Evolutionary conservation across 2,113 vertebrate species (phyloP), one percentile per base, ranked within the genome.

Genomic region (Gila orcuttii): DNA sequence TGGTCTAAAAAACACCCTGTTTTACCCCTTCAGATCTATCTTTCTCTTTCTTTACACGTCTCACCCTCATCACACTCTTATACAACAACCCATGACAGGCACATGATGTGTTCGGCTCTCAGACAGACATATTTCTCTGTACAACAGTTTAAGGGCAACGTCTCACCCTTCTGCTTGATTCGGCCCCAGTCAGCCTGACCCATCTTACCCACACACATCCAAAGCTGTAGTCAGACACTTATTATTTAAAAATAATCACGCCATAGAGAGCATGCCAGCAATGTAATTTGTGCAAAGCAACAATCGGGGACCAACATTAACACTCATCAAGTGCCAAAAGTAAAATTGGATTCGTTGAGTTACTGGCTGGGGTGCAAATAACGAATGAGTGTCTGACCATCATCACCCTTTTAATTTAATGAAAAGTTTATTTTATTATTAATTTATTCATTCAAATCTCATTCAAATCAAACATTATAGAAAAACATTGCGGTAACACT

Each of bases 41-140:
- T 39, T 39, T 71, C 68, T 71, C 55, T 57, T 57, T 57, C 19
- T 31, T 31, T 39, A 71, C 33, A 47, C 6, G 3, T n/a, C 45
- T 45, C 75, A 6, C 36, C 47, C 85, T 47, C 86, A 31, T 84
- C 80, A 76, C 42, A 75, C 47, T 25, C 82, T 74, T 52, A 81
- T 89, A 89, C 87, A 87, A 78, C 88, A 92, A 89, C 93, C 89
- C 94, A 93, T 94, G 94, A 94, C 86, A 86, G 87, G 91, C 94
- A 94, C 93, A 92, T 94, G 94, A 86, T 86, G 68, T 64, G 9
- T 23, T 47, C 73, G 5, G 42, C 78, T 59, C 78, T 80, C 77
- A 60, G 50, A 39, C 73, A 5, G 2, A 68, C 9, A 47, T 13
- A 33, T 85, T 66, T 78, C 59, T 7, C 39, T 5, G 2, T n/a